phyloP scores from a whole-genome alignment of 2,888 invertebrate species.

The Frankliniella fusca region DNA sequence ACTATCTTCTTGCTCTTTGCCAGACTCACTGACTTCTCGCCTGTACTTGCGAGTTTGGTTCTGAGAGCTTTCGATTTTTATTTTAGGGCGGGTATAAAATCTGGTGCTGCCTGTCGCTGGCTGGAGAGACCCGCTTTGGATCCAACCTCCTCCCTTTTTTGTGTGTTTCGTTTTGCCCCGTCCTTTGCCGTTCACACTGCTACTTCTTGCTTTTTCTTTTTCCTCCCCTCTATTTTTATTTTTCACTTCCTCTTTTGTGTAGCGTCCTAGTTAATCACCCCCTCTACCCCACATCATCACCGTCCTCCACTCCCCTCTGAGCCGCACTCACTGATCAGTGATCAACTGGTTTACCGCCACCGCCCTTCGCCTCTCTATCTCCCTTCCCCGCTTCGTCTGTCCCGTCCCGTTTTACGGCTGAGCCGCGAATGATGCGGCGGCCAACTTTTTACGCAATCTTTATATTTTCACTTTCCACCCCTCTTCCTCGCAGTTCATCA shows the following conservation, averaged over 20 bases:
- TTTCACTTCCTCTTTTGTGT: background rate
- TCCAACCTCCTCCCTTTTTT: background rate
- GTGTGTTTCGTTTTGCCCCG: background rate
- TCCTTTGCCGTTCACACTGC: background rate
- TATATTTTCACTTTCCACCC: conserved; percentile 35
- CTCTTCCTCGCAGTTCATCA: background rate
- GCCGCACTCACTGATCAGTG: conserved; percentile 28
- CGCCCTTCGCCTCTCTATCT: conserved; percentile 41
- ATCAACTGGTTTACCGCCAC: conserved; percentile 30
- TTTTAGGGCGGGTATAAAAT: conserved; percentile 18
- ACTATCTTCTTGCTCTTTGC: background rate
- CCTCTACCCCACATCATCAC: background rate
- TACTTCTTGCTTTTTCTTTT: background rate
- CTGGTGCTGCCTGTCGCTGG: background rate
- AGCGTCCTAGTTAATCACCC: background rate
- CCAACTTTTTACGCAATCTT: conserved; percentile 20
- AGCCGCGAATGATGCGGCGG: background rate
- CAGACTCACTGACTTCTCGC: background rate
- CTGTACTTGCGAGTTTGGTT: too few species aligned
- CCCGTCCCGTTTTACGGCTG: conserved; percentile 31
- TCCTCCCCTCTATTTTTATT: background rate
- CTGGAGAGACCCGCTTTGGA: background rate
- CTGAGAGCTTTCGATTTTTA: conserved; percentile 21
- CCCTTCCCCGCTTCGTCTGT: background rate
- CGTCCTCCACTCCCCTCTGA: conserved; percentile 13